Evolutionary conservation across 1,140 invertebrate species (phyloP).

Genomic region (Cyclargus thomasi): DNA sequence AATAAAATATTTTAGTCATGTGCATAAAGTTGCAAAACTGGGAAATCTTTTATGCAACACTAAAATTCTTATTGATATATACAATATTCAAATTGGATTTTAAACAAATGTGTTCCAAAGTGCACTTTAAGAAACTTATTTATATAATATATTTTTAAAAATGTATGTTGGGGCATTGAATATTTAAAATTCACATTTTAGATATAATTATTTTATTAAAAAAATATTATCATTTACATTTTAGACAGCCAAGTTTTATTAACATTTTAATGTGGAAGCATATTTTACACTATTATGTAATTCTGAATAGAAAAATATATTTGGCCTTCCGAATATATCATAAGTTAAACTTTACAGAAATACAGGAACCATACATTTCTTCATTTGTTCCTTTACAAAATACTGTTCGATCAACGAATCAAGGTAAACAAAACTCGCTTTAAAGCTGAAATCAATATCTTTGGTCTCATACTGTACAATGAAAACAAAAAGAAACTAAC

Average conservation of each 20-base stretch:
- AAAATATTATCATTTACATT: slow-evolving; percentile 12
- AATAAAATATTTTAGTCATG: no score
- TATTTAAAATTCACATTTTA: neutral
- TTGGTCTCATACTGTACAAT: neutral
- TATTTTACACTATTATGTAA: slow-evolving; percentile 3
- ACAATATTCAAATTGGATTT: neutral
- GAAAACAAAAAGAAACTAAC: neutral
- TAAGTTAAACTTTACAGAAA: neutral
- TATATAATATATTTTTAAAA: neutral
- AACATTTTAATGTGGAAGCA: slow-evolving; percentile 11
- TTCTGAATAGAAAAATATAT: slow-evolving; percentile 14
- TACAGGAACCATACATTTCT: neutral
- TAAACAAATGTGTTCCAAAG: neutral
- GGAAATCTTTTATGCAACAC: no score
- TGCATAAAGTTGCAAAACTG: no score
- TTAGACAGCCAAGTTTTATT: neutral
- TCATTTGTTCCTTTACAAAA: slow-evolving; percentile 1
- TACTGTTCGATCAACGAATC: neutral
- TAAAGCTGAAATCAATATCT: neutral
- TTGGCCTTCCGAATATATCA: neutral
- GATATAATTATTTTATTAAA: neutral
- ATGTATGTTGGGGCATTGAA: neutral
- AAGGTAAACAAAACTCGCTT: neutral
- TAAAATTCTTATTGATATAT: neutral
- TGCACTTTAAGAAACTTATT: neutral